Base-by-base conservation (phyloP, 2,797 vertebrate genomes). In the Triplophysa bombifrons region DNA sequence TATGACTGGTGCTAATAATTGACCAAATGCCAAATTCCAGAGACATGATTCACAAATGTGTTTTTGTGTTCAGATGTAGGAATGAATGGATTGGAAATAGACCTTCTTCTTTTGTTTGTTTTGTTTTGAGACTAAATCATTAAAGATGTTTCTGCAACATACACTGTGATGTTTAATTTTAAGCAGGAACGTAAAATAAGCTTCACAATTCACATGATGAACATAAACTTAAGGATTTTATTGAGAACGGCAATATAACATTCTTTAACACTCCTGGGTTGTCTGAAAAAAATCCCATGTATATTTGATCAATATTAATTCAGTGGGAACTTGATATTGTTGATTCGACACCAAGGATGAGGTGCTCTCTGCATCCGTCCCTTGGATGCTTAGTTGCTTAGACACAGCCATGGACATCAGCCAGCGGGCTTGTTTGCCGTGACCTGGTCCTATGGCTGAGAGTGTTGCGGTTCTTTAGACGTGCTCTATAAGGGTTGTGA, bases 1-100 rank as follows among this genome's bases (percentile, higher is more conserved):
- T 84, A 79, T 46, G 51, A 86, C 78, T 84, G 90, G 91, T 91
- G 91, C 91, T 92, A 91, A 87, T 78, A 83, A 88, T 82, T 80
- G 82, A 86, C 87, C 81, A 87, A 88, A 91, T 91, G 92, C 93
- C 93, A 94, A 94, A 93, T 80, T 63, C 22, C 7, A 63, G 74
- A 84, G 79, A 80, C 74, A 56, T 69, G 38, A 79, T 22, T 48
- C 3, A 30, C 63, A 55, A 58, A 65, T 4, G 10, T 76, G 50
- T 67, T 30, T 66, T 50, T 69, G 22, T 58, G 20, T 56, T 76
- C 60, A 63, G 14, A 30, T 17, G 27, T 60, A 27, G 17, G 58
- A 46, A 64, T 64, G 25, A 34, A 48, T 27, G 41, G 12, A 60
- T 67, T 53, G 17, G 65, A 71, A 41, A 69, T 30, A 17, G 20